Conservation (phyloP, 2,113 vertebrate species). For the Baryphthengus martii region DNA sequence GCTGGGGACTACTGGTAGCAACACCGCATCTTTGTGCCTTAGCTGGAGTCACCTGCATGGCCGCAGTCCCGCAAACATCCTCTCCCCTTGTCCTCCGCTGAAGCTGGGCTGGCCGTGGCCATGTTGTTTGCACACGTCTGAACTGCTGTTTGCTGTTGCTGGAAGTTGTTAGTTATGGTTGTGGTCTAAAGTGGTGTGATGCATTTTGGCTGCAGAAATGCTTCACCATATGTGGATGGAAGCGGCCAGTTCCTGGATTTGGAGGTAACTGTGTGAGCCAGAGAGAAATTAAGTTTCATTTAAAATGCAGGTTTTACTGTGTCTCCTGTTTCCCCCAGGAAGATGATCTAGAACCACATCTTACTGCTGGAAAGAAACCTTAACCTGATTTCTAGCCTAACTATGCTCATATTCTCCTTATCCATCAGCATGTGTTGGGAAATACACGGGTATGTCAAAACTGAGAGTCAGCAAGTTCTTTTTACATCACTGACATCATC, state of each 20-base stretch:
- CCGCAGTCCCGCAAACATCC: fast-evolving
- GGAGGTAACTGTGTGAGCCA: neutral
- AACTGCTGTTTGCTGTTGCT: neutral
- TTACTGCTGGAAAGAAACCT: neutral
- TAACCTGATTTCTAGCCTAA: neutral
- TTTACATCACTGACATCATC: neutral
- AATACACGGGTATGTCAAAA: neutral
- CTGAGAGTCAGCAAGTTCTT: neutral
- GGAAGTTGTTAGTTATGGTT: neutral
- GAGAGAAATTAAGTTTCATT: neutral
- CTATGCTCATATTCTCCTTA: neutral
- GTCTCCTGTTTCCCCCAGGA: neutral
- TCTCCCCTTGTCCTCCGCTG: neutral
- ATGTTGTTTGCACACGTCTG: neutral
- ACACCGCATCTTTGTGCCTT: fast-evolving
- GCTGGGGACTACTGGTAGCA: neutral
- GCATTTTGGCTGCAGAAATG: neutral
- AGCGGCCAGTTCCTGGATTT: neutral
- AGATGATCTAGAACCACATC: neutral
- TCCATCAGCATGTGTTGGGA: neutral
- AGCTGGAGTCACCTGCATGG: neutral
- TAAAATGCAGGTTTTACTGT: neutral
- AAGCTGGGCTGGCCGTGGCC: neutral
- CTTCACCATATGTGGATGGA: neutral
- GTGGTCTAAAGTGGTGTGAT: neutral